Conservation (phyloP, 1,140 invertebrate species). For the Psix sp. region DNA sequence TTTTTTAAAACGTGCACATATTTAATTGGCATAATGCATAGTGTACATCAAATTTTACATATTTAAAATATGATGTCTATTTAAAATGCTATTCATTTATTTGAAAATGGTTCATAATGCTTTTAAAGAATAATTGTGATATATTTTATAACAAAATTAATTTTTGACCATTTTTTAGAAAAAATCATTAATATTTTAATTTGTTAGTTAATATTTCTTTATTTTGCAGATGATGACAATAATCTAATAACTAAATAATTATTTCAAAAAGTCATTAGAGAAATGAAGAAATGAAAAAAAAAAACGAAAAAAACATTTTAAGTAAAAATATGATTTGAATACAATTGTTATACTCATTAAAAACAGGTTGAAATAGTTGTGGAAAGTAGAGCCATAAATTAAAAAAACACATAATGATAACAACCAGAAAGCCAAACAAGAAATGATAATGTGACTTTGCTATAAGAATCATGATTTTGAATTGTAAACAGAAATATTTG, state of each 20-base stretch:
- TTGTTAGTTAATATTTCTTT: no score
- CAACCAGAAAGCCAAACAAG: constrained; percentile 2
- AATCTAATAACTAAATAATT: no score
- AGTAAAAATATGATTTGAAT: constrained; percentile 4
- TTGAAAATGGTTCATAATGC: not conserved
- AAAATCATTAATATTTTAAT: no score
- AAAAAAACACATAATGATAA: constrained; percentile 7
- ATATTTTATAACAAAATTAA: no score
- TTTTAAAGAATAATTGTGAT: no score
- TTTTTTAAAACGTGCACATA: no score
- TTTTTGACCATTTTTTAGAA: no score
- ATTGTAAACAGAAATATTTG: constrained; percentile 32
- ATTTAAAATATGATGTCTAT: no score
- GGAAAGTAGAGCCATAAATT: constrained; percentile 20
- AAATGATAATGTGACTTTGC: constrained; percentile 30
- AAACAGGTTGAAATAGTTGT: constrained; percentile 10
- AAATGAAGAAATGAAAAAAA: not conserved
- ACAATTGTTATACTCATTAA: constrained; percentile 25
- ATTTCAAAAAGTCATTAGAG: no score
- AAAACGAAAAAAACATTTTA: constrained; percentile 5
- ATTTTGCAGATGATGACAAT: no score
- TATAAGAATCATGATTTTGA: constrained; percentile 21
- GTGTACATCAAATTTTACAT: no score
- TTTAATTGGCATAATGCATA: no score
- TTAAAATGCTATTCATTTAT: not conserved